Evolutionary conservation across 2,797 vertebrate genomes (phyloP).

Genomic region (Poecilia velifera): DNA sequence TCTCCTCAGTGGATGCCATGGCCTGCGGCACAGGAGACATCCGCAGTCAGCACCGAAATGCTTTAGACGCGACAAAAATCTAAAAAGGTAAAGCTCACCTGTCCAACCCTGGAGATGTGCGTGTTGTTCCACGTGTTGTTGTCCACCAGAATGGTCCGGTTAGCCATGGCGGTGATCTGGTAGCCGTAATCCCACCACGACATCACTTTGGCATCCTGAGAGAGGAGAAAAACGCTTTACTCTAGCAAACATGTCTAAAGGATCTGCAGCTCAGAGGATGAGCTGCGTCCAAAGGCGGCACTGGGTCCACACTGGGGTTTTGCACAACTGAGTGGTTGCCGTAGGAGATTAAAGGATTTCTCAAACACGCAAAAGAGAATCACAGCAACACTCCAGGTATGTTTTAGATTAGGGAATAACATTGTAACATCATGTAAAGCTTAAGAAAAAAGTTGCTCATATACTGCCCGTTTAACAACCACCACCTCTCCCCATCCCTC

Average conservation of each 20-base stretch:
- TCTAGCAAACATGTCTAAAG: neutral
- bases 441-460: too few species aligned
- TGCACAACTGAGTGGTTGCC: too few species aligned
- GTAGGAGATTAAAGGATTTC: too few species aligned
- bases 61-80: neutral
- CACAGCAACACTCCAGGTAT: too few species aligned
- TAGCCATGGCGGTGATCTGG: conserved; percentile 99
- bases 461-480: too few species aligned
- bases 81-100: conserved; percentile 80
- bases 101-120: conserved; percentile 96
- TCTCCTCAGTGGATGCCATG: conserved; percentile 97
- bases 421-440: too few species aligned
- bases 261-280: too few species aligned
- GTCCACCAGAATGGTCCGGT: conserved; percentile 97
- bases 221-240: conserved; percentile 5
- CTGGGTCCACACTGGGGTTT: too few species aligned
- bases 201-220: conserved; percentile 98
- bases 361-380: too few species aligned
- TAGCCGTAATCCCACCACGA: conserved; percentile 99
- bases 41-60: conserved; percentile 1
- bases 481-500: too few species aligned
- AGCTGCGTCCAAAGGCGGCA: too few species aligned
- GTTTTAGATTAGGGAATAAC: too few species aligned
- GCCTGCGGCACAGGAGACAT: conserved; percentile 78
- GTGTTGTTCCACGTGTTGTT: conserved; percentile 99